A percentile compares a stretch with the other conserved stretches of the same genome.
phyloP scores from a whole-genome alignment of 1,140 invertebrate genomes.

The Camponotus vicinus region DNA sequence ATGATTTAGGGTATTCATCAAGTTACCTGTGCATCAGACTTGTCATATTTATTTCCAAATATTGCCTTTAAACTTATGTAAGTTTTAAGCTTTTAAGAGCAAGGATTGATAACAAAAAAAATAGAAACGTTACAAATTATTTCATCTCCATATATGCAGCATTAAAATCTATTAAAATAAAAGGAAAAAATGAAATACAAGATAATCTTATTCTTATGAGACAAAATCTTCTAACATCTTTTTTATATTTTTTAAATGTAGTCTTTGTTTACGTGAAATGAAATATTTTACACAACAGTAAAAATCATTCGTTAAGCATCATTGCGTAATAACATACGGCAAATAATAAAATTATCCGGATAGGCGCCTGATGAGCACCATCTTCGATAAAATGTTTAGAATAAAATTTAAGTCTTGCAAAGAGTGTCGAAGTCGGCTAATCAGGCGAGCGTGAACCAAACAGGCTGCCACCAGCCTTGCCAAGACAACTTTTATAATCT shows the following conservation, averaged over 20 bases:
- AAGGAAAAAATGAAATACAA: neutral
- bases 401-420: conserved; percentile 41
- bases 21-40: neutral
- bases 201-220: neutral
- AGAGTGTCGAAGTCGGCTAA: conserved; percentile 60
- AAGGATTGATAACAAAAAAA: neutral
- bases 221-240: neutral
- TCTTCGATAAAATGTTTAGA: conserved; percentile 65
- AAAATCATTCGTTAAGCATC: conserved; percentile 14
- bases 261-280: neutral
- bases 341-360: conserved; percentile 74
- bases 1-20: conserved; percentile 22
- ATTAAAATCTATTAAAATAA: neutral
- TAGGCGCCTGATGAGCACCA: conserved; percentile 4
- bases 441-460: conserved; percentile 59
- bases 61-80: neutral
- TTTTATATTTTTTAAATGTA: neutral
- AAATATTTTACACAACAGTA: neutral
- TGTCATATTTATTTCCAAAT: neutral
- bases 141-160: neutral
- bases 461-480: conserved; percentile 65
- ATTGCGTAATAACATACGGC: conserved; percentile 14
- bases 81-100: neutral
- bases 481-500: conserved; percentile 72
- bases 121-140: neutral